Evolutionary conservation across 2,113 vertebrate species (phyloP).

Genomic region (Pedionomus torquatus): DNA sequence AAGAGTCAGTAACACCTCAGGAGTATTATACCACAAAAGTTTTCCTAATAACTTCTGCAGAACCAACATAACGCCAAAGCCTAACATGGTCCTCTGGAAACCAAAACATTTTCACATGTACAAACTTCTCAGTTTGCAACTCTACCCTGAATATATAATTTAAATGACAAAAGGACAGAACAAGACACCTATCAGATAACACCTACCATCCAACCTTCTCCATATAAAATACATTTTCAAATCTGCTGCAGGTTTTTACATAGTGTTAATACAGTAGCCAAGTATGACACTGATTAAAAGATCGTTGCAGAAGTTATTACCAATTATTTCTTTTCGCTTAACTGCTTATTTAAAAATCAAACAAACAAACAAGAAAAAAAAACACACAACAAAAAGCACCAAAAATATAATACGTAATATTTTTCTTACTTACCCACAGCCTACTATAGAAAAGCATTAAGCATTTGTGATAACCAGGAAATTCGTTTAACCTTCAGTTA

Average conservation of each 20-base stretch:
- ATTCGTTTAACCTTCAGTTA: slow-evolving; percentile 73
- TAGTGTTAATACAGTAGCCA: neutral
- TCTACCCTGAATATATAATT: neutral
- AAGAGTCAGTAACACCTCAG: neutral
- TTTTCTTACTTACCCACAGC: slow-evolving; percentile 76
- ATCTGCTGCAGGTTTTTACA: accelerated
- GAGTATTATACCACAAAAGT: neutral
- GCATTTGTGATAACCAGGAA: slow-evolving; percentile 50
- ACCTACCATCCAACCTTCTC: neutral
- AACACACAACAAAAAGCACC: neutral
- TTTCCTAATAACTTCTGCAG: neutral
- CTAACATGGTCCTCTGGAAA: neutral
- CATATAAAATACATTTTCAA: neutral
- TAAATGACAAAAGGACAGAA: neutral
- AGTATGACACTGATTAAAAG: neutral
- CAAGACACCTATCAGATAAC: neutral
- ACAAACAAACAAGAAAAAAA: too few relatives aligned
- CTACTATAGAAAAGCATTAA: slow-evolving; percentile 48
- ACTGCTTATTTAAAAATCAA: neutral
- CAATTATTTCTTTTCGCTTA: neutral
- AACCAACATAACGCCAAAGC: neutral
- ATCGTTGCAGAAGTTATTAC: accelerated
- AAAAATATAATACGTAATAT: neutral
- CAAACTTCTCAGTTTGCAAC: neutral
- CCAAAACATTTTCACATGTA: neutral